phyloP scores from a whole-genome alignment of 2,113 vertebrate genomes.

The Diphyllodes magnificus region DNA sequence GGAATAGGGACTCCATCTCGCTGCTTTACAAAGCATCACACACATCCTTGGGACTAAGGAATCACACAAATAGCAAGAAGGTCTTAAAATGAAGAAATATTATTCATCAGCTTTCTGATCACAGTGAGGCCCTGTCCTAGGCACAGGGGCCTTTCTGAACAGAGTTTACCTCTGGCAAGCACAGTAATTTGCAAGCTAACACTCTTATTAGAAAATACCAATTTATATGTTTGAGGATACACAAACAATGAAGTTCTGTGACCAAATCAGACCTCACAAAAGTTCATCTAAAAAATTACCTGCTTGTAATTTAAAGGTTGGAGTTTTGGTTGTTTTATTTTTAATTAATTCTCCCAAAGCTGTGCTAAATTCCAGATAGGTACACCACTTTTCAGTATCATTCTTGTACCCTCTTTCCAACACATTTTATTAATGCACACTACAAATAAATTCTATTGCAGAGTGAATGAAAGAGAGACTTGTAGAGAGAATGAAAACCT shows the following conservation, averaged over 20 bases:
- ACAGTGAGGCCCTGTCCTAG: not conserved
- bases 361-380: not conserved
- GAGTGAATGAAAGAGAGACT: not conserved
- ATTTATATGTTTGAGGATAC: not conserved
- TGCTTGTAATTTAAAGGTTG: not conserved
- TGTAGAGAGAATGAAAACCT: not conserved
- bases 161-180: not conserved
- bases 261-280: not conserved
- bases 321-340: not conserved
- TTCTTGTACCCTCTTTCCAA: not conserved
- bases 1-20: accelerated
- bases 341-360: not conserved
- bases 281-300: not conserved
- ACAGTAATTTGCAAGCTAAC: not conserved
- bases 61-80: not conserved
- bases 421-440: not conserved
- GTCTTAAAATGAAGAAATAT: not conserved
- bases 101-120: not conserved
- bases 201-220: not conserved
- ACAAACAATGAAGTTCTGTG: not conserved
- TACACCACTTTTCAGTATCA: not conserved
- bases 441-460: not conserved
- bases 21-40: not conserved
- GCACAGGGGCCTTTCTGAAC: not conserved
- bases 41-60: not conserved